Evolutionary conservation across 2,888 invertebrate species (phyloP).

Genomic region (Erpobdella octoculata): DNA sequence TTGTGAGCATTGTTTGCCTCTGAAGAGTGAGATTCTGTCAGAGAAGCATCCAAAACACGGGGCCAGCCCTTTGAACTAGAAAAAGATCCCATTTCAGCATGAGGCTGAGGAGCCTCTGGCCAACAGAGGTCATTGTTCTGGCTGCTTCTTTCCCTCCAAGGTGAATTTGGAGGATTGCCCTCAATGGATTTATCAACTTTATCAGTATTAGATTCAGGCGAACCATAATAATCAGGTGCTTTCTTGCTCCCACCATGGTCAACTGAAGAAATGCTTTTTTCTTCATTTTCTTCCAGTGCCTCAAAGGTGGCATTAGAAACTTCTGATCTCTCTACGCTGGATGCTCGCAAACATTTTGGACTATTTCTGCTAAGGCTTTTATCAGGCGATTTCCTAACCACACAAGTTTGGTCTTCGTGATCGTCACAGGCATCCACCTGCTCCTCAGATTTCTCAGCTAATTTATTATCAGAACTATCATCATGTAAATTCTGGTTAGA

Average conservation of each 20-base stretch:
- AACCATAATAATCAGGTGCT: not conserved
- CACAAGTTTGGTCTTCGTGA: too few relatives aligned
- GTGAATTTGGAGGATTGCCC: not conserved
- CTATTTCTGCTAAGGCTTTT: too few relatives aligned
- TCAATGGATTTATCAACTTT: constrained; percentile 17
- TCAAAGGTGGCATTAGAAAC: too few relatives aligned
- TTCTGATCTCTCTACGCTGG: too few relatives aligned
- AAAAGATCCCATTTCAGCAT: not conserved
- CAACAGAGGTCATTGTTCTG: not conserved
- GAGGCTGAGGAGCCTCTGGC: not conserved
- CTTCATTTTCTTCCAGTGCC: too few relatives aligned
- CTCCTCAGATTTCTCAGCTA: too few relatives aligned
- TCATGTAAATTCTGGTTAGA: not conserved
- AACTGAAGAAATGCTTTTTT: not conserved
- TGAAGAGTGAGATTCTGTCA: constrained; percentile 19
- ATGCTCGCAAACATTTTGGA: too few relatives aligned
- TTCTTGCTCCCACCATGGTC: constrained; percentile 8
- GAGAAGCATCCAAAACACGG: constrained; percentile 18
- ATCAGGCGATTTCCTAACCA: too few relatives aligned
- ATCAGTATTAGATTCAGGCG: not conserved
- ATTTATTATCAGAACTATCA: not conserved
- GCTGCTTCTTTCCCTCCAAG: constrained; percentile 8
- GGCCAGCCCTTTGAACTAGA: constrained; percentile 19
- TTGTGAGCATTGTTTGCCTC: not conserved
- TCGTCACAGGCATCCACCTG: too few relatives aligned